phyloP scores from a whole-genome alignment of 2,888 invertebrate genomes.

The Arenicola marina region DNA sequence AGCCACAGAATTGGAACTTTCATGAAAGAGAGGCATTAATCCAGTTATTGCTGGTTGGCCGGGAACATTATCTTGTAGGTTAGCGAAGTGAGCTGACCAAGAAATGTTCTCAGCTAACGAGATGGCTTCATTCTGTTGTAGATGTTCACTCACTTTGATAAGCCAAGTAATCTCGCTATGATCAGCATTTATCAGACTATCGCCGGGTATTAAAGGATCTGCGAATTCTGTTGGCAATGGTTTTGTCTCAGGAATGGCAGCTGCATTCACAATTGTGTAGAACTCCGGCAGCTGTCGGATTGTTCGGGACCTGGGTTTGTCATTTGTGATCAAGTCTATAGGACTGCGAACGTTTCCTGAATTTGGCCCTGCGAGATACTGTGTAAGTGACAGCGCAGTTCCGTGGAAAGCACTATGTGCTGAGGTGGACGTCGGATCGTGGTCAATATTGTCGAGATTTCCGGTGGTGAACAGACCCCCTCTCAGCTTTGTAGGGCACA shows the following conservation, averaged over 20 bases:
- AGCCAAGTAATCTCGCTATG: background rate
- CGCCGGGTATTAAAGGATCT: background rate
- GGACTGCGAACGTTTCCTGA: background rate
- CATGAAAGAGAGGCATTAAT: slow-evolving; percentile 37
- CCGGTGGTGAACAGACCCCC: background rate
- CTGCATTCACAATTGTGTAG: background rate
- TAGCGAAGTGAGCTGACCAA: slow-evolving; percentile 1
- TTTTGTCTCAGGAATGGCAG: background rate
- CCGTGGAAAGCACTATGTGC: background rate
- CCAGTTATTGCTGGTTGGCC: slow-evolving; percentile 8
- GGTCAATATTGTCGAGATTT: slow-evolving; percentile 2
- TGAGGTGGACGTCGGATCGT: background rate
- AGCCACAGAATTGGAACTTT: slow-evolving; percentile 31
- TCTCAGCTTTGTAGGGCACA: background rate
- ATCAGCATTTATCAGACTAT: background rate
- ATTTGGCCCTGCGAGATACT: background rate
- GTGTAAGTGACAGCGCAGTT: background rate
- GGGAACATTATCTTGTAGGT: background rate
- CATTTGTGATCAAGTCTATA: background rate
- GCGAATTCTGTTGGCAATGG: background rate
- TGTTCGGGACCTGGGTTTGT: background rate
- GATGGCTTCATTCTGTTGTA: background rate
- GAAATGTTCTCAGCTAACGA: background rate
- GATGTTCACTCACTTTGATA: background rate
- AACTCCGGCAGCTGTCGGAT: background rate